Evolutionary conservation across 2,888 invertebrate species (phyloP).

Genomic region (Autographa gamma): DNA sequence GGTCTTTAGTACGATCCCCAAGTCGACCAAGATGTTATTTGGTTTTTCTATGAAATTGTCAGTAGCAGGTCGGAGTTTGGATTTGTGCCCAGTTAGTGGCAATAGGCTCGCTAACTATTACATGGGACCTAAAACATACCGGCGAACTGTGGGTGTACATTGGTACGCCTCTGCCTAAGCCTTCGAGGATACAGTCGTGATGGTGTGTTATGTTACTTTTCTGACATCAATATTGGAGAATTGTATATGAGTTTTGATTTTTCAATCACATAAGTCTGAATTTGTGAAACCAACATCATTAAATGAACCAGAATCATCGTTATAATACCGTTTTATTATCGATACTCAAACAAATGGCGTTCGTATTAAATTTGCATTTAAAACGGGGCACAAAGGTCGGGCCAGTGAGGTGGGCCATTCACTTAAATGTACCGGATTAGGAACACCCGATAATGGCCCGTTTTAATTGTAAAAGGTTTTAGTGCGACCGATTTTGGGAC

Average conservation of each 20-base stretch:
- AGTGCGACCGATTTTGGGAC: constrained; percentile 56
- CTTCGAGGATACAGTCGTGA: too few relatives aligned
- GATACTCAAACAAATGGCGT: constrained; percentile 39
- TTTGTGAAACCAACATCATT: not conserved
- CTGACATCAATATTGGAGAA: too few relatives aligned
- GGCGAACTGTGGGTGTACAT: too few relatives aligned
- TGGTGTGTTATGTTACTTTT: too few relatives aligned
- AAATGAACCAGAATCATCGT: constrained; percentile 11
- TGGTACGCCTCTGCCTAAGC: too few relatives aligned
- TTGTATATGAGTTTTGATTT: not conserved
- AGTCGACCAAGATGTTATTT: too few relatives aligned
- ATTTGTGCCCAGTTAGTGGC: too few relatives aligned
- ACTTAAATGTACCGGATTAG: constrained; percentile 76
- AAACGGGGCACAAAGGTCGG: constrained; percentile 71
- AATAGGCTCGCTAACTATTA: too few relatives aligned
- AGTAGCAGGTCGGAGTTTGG: too few relatives aligned
- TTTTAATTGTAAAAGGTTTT: constrained; percentile 76
- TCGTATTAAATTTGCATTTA: constrained; percentile 70
- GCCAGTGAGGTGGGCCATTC: constrained; percentile 72
- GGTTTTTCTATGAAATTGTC: too few relatives aligned
- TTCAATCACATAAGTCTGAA: not conserved
- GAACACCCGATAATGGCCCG: constrained; percentile 75
- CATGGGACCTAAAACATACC: too few relatives aligned
- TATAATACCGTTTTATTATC: constrained; percentile 46
- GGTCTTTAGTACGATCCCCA: too few relatives aligned